Evolutionary conservation across 2,113 vertebrate species (phyloP).

Genomic region (Meleagris gallopavo): DNA sequence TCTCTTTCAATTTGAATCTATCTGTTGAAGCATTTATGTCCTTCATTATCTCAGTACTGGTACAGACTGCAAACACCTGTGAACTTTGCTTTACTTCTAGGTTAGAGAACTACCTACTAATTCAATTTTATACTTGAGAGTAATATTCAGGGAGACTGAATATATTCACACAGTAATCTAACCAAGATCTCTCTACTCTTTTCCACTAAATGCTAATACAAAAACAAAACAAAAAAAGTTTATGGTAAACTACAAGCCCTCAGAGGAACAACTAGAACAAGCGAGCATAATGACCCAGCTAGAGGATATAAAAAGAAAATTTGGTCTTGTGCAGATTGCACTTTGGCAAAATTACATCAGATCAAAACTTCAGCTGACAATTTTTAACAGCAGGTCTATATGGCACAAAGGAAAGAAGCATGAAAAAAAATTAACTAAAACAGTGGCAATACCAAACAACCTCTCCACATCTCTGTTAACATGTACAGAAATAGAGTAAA

Average conservation of each 20-base stretch:
- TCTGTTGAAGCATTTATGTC: background rate
- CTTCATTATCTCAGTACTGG: background rate
- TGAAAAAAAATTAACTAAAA: slow-evolving; percentile 40
- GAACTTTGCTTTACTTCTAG: slow-evolving; percentile 1
- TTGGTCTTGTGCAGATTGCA: slow-evolving; percentile 21
- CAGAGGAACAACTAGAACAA: slow-evolving; percentile 28
- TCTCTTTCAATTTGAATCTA: background rate
- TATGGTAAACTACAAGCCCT: background rate
- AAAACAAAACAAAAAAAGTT: background rate
- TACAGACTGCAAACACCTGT: background rate
- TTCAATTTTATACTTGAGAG: background rate
- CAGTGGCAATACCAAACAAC: slow-evolving; percentile 55
- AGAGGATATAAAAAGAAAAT: slow-evolving; percentile 52
- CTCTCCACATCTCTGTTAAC: slow-evolving; percentile 67
- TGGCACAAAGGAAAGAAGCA: slow-evolving; percentile 38
- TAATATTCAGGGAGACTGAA: background rate
- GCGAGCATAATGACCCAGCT: slow-evolving; percentile 34
- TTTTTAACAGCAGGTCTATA: slow-evolving; percentile 63
- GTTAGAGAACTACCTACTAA: background rate
- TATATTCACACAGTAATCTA: background rate
- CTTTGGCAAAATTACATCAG: slow-evolving; percentile 31
- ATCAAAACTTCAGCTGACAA: slow-evolving; percentile 22
- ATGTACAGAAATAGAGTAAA: slow-evolving; percentile 67
- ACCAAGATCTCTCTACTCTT: background rate
- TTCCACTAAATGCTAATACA: background rate